Percentiles rank a stretch among this genome's conserved stretches.
phyloP scores from a whole-genome alignment of 1,140 invertebrate species.

The Odontomachus brunneus region DNA sequence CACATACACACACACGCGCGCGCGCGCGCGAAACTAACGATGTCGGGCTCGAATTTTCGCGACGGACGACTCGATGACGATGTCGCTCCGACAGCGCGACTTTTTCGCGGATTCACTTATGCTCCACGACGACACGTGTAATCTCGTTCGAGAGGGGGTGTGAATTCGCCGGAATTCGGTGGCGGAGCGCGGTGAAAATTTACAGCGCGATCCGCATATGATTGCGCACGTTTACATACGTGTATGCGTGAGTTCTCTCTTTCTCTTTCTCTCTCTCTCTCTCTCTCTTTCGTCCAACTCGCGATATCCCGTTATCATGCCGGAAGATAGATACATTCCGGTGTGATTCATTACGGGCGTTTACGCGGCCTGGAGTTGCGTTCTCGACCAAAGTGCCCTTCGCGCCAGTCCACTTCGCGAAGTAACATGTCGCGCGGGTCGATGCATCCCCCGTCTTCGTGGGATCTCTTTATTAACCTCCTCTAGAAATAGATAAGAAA shows the following conservation, averaged over 20 bases:
- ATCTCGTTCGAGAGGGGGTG: neutral
- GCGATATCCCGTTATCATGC: neutral
- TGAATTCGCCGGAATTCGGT: constrained; percentile 20
- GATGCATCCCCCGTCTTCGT: no score
- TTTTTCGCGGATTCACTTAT: constrained; percentile 40
- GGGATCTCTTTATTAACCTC: no score
- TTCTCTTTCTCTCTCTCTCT: no score
- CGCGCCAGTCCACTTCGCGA: neutral
- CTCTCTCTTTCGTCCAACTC: neutral
- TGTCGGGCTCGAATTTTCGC: neutral
- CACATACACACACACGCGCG: constrained; percentile 2
- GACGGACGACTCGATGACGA: neutral
- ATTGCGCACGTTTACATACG: no score
- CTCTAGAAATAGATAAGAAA: no score
- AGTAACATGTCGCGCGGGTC: no score
- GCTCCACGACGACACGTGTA: constrained; percentile 23
- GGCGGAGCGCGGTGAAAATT: neutral
- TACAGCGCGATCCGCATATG: neutral
- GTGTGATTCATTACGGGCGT: constrained; percentile 2
- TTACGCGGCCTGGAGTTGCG: neutral
- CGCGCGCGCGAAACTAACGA: constrained; percentile 22
- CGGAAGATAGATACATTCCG: neutral
- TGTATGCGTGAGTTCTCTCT: neutral
- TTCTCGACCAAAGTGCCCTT: neutral
- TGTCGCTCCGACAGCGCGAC: neutral